Conservation (phyloP, 1,140 invertebrate genomes). For the Vanessa tameamea region DNA sequence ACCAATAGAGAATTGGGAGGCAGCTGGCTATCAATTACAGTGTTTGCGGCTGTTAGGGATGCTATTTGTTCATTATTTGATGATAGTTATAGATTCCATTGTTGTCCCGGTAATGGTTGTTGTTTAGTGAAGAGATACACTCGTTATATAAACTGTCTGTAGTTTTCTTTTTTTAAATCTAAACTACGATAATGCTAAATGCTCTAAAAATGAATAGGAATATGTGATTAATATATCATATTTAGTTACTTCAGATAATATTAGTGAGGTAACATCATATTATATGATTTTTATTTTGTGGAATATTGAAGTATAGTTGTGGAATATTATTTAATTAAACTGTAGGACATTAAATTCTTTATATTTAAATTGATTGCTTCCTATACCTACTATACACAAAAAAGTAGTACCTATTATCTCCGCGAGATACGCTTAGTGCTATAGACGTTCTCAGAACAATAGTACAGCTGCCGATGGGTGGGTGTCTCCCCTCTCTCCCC, state of each 20-base stretch:
- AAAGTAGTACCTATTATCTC: conserved; percentile 9
- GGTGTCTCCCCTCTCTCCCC: conserved; percentile 52
- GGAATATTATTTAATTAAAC: too few species aligned
- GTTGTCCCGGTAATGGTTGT: conserved; percentile 29
- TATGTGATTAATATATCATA: too few species aligned
- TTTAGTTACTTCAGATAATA: too few species aligned
- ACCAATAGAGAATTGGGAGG: conserved; percentile 63
- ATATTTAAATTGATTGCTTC: too few species aligned
- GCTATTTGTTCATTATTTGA: conserved; percentile 72
- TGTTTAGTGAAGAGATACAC: neutral
- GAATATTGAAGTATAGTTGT: too few species aligned
- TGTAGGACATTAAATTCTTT: too few species aligned
- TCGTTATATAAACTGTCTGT: neutral
- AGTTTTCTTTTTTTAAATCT: neutral
- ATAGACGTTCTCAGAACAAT: conserved; percentile 52
- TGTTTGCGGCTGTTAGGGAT: conserved; percentile 73
- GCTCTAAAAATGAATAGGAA: too few species aligned
- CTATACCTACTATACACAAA: too few species aligned
- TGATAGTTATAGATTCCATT: conserved; percentile 69
- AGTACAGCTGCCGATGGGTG: conserved; percentile 59
- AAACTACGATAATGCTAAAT: neutral
- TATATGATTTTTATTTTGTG: too few species aligned
- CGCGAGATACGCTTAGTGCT: conserved; percentile 16
- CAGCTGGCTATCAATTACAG: conserved; percentile 75
- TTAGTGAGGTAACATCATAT: too few species aligned